These are phyloP conservation scores for Gortyna flavago DNA, from an alignment of 2,888 invertebrate species.

Conservation along the genomic window DNA sequence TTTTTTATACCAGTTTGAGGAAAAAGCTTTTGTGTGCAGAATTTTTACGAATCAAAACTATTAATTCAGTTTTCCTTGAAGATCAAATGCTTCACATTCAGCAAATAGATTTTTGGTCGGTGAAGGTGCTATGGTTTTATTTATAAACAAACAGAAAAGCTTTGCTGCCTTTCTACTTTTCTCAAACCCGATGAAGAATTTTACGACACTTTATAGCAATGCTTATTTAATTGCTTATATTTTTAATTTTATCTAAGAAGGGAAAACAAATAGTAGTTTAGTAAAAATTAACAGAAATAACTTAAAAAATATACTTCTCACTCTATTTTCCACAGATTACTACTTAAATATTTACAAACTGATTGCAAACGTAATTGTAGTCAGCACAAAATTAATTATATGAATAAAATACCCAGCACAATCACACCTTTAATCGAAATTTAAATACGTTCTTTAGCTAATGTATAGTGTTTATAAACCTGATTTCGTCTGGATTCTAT, in stretches of 20 bases:
- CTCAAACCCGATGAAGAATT: not conserved
- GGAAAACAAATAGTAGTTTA: not conserved
- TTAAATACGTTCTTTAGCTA: not conserved
- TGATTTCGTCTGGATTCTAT: slow-evolving; percentile 8
- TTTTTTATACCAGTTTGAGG: not conserved
- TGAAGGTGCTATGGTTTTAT: not conserved
- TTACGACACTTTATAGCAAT: not conserved
- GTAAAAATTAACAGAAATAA: not conserved
- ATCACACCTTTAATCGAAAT: not conserved
- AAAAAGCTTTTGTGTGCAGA: not conserved
- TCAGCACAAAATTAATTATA: not conserved
- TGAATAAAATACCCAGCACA: not conserved
- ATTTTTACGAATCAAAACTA: not conserved
- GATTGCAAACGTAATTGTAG: not conserved
- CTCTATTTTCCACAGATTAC: not conserved
- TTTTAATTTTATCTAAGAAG: not conserved
- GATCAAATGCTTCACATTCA: not conserved
- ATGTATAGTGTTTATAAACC: slow-evolving; percentile 13
- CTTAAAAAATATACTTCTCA: not conserved
- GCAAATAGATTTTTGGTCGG: not conserved
- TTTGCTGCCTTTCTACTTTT: not conserved
- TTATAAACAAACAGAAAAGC: no score
- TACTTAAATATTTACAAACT: not conserved
- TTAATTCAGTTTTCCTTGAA: not conserved
- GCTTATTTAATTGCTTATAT: not conserved